Conservation (phyloP, 2,888 invertebrate species). For the Isotomurus palustris region DNA sequence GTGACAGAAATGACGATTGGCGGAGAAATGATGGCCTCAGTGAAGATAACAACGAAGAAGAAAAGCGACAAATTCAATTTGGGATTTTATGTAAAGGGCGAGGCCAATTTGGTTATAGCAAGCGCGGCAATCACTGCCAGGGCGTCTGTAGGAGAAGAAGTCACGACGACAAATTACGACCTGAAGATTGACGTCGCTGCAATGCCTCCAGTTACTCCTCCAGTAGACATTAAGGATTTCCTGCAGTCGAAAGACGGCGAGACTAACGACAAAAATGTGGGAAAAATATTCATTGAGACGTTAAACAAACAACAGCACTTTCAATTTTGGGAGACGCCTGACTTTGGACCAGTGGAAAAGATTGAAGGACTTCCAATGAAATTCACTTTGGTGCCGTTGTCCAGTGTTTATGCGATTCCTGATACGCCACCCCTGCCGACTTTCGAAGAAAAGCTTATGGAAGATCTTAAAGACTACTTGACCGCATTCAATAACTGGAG, state of each 20-base stretch:
- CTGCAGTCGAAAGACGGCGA: not conserved
- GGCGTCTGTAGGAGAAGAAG: not conserved
- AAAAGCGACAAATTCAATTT: not conserved
- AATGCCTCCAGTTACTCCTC: not conserved
- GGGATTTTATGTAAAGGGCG: not conserved
- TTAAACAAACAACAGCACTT: not conserved
- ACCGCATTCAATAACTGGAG: not conserved
- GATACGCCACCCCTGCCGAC: not conserved
- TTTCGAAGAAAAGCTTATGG: not conserved
- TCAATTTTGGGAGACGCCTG: not conserved
- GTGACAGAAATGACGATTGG: conserved; percentile 1
- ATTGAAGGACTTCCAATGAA: not conserved
- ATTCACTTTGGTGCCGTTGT: not conserved
- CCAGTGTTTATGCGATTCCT: not conserved
- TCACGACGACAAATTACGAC: not conserved
- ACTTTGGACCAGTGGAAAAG: not conserved
- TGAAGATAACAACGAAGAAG: not conserved
- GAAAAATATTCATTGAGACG: not conserved
- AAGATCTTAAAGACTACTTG: not conserved
- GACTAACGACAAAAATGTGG: not conserved
- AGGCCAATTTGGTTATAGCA: not conserved
- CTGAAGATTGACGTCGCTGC: not conserved
- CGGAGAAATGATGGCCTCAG: not conserved
- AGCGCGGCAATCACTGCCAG: not conserved
- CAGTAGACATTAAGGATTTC: not conserved